Percentiles rank a stretch among this genome's conserved stretches.
phyloP scores from a whole-genome alignment of 1,140 invertebrate genomes.

The Arctopsyche grandis region DNA sequence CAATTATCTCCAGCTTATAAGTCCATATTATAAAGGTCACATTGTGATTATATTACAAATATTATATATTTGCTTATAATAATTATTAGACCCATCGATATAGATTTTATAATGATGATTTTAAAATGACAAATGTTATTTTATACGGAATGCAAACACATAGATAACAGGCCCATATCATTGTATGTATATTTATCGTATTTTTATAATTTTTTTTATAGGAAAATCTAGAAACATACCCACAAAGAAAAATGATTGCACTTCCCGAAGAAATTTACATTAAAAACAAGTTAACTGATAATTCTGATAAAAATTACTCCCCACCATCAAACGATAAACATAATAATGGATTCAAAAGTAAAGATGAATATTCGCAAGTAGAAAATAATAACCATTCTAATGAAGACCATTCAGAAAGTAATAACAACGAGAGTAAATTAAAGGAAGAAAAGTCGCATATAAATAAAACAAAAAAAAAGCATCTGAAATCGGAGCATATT shows the following conservation, averaged over 20 bases:
- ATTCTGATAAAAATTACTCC: conserved; percentile 24
- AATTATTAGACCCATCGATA: too few relatives aligned
- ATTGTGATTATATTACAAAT: neutral
- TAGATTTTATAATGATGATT: too few relatives aligned
- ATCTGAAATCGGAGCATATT: conserved; percentile 57
- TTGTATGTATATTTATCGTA: neutral
- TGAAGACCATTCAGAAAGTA: conserved; percentile 51
- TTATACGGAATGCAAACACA: too few relatives aligned
- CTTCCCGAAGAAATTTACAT: conserved; percentile 26
- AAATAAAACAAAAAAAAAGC: conserved; percentile 57
- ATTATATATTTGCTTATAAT: too few relatives aligned
- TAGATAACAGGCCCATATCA: too few relatives aligned
- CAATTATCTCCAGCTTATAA: too few relatives aligned
- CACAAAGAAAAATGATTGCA: conserved; percentile 42
- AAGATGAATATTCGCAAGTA: conserved; percentile 51
- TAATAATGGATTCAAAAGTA: conserved; percentile 42
- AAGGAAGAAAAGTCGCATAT: conserved; percentile 42
- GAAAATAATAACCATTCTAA: conserved; percentile 58
- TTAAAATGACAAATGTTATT: too few relatives aligned
- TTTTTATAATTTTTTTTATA: conserved; percentile 1
- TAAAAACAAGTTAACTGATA: conserved; percentile 36
- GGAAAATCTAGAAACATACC: conserved; percentile 46
- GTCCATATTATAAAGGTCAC: too few relatives aligned
- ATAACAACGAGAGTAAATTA: conserved; percentile 57
- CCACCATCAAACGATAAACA: conserved; percentile 35